These are phyloP conservation scores for Fregata magnificens DNA, from an alignment of 2,113 vertebrate genomes.

Conservation along the genomic window DNA sequence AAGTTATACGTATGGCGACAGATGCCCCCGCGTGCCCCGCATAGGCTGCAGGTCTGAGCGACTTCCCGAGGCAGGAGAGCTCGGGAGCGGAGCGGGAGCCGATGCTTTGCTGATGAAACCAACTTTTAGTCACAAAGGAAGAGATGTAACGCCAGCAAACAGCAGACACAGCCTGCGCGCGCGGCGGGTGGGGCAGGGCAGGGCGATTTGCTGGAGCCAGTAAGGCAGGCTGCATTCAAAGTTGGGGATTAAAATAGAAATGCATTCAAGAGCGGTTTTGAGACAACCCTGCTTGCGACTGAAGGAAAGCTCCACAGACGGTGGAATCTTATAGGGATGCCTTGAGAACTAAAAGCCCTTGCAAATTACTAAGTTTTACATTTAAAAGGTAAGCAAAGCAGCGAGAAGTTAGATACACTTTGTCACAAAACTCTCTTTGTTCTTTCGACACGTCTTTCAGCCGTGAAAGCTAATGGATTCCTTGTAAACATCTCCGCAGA, in stretches of 20 bases:
- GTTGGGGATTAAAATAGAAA: constrained; percentile 42
- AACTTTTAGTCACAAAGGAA: neutral
- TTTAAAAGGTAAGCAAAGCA: constrained; percentile 63
- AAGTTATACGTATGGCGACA: constrained; percentile 3
- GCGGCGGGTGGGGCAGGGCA: constrained; percentile 19
- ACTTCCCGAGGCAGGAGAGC: neutral
- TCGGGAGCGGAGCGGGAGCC: neutral
- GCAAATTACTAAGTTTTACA: constrained; percentile 50
- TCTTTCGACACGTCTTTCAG: constrained; percentile 20
- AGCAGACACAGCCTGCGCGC: constrained; percentile 5
- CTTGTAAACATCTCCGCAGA: neutral
- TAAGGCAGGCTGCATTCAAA: constrained; percentile 52
- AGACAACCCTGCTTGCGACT: neutral
- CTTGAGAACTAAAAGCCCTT: constrained; percentile 34
- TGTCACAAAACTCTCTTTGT: constrained; percentile 53
- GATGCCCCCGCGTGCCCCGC: neutral
- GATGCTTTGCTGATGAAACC: neutral
- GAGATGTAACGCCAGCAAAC: neutral
- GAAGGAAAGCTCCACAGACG: neutral
- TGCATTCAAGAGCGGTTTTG: neutral
- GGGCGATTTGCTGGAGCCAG: constrained; percentile 17
- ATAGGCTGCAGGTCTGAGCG: neutral
- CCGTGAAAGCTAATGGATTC: neutral
- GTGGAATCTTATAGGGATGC: neutral
- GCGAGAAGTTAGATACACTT: constrained; percentile 41